Evolutionary conservation across 2,113 vertebrate species (phyloP).

Genomic region (Corythaixoides concolor): DNA sequence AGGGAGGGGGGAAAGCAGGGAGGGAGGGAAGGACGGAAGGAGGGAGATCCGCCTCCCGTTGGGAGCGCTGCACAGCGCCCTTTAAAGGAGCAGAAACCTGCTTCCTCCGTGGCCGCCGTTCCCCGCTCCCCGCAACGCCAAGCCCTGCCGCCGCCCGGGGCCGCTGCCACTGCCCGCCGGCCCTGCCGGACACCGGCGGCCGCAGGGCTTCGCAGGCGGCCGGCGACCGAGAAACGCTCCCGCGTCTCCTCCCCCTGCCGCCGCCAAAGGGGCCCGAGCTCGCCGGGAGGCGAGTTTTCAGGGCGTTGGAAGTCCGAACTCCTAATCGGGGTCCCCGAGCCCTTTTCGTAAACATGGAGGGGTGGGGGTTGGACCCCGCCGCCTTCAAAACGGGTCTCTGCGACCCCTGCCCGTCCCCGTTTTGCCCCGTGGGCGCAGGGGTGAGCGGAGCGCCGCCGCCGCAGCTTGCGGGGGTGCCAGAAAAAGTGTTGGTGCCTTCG

Average conservation of each 20-base stretch:
- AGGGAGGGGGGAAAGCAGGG: neutral
- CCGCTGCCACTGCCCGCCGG: neutral
- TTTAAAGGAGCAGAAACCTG: constrained; percentile 74
- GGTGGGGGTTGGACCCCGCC: neutral
- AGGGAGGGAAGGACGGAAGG: neutral
- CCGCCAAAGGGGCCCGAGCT: neutral
- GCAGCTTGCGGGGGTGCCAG: neutral
- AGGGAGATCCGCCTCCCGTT: constrained; percentile 88
- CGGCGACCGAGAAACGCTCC: neutral
- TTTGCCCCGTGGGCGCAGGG: neutral
- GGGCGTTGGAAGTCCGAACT: neutral
- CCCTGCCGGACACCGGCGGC: no score
- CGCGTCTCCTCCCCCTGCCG: accelerated
- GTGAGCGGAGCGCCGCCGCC: neutral
- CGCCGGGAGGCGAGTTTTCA: neutral
- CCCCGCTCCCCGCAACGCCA: neutral
- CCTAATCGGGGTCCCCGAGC: neutral
- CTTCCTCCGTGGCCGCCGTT: neutral
- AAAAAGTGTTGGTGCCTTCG: neutral
- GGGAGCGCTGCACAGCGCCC: constrained; percentile 68
- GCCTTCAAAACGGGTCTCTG: neutral
- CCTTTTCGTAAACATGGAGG: neutral
- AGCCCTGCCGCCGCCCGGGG: neutral
- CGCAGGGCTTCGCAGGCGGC: neutral
- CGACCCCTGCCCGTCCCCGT: no score